These are phyloP conservation scores for Melopsittacus undulatus DNA, from an alignment of 2,797 vertebrate species.

Conservation along the genomic window DNA sequence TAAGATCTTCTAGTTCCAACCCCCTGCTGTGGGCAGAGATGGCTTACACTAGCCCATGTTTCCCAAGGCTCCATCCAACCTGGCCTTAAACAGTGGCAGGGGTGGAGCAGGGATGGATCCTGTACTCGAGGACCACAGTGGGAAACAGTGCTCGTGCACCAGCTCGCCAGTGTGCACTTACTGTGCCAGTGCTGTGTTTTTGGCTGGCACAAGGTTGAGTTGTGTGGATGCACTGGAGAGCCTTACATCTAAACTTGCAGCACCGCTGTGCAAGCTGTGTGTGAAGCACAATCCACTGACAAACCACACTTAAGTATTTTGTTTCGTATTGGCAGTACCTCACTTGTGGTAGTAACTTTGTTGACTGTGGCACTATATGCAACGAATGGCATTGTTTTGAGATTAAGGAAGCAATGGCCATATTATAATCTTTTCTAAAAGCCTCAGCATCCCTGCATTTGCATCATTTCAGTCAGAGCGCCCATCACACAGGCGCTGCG, in stretches of 20 bases:
- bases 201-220: no score
- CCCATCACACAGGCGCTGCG: rapidly evolving
- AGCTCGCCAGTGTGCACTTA: not conserved
- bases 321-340: no score
- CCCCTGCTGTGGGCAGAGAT: not conserved
- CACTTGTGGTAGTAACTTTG: not conserved
- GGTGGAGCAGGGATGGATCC: not conserved
- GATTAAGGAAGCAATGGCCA: rapidly evolving
- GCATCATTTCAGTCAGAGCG: not conserved
- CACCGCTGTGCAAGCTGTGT: rapidly evolving
- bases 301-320: not conserved
- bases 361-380: rapidly evolving
- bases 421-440: rapidly evolving
- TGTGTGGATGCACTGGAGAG: rapidly evolving
- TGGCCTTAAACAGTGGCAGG: not conserved
- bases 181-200: rapidly evolving
- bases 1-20: not conserved
- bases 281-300: rapidly evolving
- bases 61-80: not conserved
- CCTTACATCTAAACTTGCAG: rapidly evolving
- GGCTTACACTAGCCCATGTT: not conserved
- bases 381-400: rapidly evolving
- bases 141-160: not conserved
- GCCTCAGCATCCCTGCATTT: not conserved
- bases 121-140: not conserved